Evolutionary conservation across 1,140 invertebrate genomes (phyloP).

Genomic region (Lithobius niger): DNA sequence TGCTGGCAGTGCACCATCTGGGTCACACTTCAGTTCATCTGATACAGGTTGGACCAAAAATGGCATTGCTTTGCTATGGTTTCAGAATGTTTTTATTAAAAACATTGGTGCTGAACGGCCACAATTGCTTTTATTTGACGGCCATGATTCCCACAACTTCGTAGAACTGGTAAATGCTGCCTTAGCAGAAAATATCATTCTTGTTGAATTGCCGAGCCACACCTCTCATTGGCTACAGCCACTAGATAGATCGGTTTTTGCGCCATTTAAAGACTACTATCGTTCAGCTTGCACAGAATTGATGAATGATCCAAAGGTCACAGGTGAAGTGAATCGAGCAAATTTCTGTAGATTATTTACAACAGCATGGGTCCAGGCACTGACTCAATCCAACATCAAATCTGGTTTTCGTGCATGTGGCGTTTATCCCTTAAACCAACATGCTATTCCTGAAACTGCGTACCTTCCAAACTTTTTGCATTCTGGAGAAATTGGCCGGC

Average conservation of each 20-base stretch:
- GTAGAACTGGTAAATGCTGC: constrained; percentile 10
- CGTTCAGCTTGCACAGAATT: not conserved
- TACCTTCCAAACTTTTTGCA: no score
- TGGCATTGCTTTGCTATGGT: not conserved
- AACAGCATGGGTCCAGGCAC: no score
- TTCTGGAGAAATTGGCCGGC: no score
- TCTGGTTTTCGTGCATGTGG: no score
- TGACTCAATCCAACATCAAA: no score
- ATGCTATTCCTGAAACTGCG: no score
- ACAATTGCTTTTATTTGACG: constrained; percentile 11
- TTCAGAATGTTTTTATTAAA: not conserved
- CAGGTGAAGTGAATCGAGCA: no score
- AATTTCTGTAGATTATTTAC: no score
- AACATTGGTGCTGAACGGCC: constrained; percentile 10
- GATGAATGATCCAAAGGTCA: no score
- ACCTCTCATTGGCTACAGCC: constrained; percentile 12
- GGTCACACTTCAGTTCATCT: not conserved
- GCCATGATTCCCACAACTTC: constrained; percentile 12
- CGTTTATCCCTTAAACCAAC: no score
- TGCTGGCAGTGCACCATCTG: not conserved
- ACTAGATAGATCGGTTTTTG: not conserved
- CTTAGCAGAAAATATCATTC: constrained; percentile 9
- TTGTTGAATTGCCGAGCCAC: constrained; percentile 10
- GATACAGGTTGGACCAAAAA: not conserved
- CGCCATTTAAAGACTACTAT: not conserved